Conservation (phyloP, 2,888 invertebrate species). For the Pecten maximus region DNA sequence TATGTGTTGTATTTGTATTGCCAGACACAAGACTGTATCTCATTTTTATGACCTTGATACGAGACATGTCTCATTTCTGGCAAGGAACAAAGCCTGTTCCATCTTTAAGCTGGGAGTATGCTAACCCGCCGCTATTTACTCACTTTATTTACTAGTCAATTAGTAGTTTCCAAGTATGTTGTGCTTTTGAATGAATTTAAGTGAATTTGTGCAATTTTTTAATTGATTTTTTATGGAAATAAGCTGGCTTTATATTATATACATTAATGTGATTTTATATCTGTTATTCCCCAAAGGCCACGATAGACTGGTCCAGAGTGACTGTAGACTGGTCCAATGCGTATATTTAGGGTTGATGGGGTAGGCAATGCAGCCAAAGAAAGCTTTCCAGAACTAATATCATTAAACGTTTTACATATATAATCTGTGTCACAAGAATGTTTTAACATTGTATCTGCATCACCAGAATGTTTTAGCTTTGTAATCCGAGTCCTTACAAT, state of each 20-base stretch:
- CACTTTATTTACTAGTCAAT: slow-evolving; percentile 16
- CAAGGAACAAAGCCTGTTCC: neutral
- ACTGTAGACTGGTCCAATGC: neutral
- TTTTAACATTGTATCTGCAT: slow-evolving; percentile 3
- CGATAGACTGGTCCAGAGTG: neutral
- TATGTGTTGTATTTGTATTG: neutral
- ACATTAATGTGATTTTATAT: neutral
- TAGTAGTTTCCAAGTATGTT: slow-evolving; percentile 19
- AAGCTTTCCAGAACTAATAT: slow-evolving; percentile 35
- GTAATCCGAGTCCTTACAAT: neutral
- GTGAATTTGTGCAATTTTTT: slow-evolving; percentile 33
- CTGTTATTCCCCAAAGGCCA: neutral
- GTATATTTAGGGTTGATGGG: slow-evolving; percentile 23
- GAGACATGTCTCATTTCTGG: neutral
- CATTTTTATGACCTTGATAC: neutral
- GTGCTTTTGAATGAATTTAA: slow-evolving; percentile 24
- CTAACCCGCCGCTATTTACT: neutral
- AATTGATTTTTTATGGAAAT: slow-evolving; percentile 10
- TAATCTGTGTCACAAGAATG: slow-evolving; percentile 5
- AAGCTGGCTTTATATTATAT: slow-evolving; percentile 26
- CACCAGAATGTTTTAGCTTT: slow-evolving; percentile 18
- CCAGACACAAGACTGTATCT: neutral
- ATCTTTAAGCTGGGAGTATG: neutral
- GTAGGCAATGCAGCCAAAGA: slow-evolving; percentile 16
- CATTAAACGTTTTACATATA: neutral